A percentile compares a stretch with the other conserved stretches of the same genome.
These are phyloP conservation scores for Cettia cetti DNA, from an alignment of 2,113 vertebrate species.

Conservation along the genomic window DNA sequence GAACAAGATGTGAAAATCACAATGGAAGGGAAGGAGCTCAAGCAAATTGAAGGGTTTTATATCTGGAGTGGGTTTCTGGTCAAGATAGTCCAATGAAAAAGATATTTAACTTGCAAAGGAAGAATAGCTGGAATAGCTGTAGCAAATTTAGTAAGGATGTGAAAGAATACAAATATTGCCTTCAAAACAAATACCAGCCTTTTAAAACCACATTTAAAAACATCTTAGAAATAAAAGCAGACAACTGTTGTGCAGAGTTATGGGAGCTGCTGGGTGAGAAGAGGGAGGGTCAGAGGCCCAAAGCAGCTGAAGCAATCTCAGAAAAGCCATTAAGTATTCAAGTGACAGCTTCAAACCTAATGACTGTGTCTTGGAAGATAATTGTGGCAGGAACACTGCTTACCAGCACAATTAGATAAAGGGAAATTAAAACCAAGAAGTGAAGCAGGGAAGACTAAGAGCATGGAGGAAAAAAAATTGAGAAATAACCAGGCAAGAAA, in stretches of 20 bases:
- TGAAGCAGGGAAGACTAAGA: background rate
- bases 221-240: background rate
- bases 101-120: background rate
- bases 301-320: background rate
- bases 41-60: background rate
- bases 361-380: background rate
- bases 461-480: background rate
- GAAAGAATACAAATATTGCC: background rate
- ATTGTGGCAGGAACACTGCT: background rate
- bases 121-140: background rate
- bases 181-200: background rate
- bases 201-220: background rate
- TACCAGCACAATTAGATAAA: background rate
- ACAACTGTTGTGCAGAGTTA: background rate
- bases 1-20: background rate
- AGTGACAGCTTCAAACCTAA: background rate
- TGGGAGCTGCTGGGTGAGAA: background rate
- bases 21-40: background rate
- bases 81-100: background rate
- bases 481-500: constrained; percentile 5
- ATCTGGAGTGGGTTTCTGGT: background rate
- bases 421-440: background rate
- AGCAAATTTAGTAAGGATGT: background rate
- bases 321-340: background rate
- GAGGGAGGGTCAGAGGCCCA: background rate